These are phyloP conservation scores for Scomber scombrus DNA, from an alignment of 2,113 vertebrate genomes.

Conservation along the genomic window DNA sequence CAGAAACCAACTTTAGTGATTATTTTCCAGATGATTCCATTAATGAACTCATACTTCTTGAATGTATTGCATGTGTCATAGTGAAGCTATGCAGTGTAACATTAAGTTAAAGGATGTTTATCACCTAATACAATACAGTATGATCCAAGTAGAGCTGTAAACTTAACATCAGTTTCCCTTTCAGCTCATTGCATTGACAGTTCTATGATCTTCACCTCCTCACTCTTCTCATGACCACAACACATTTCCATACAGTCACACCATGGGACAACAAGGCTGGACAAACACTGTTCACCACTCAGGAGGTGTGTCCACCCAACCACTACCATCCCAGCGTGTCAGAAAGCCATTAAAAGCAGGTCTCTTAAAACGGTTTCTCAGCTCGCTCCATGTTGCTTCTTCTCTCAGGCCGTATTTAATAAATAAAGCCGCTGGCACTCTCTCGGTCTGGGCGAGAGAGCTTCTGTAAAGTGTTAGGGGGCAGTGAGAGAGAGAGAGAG, in stretches of 20 bases:
- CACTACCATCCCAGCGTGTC: constrained; percentile 56
- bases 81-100: too few species aligned
- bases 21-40: too few species aligned
- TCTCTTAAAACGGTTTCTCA: constrained; percentile 67
- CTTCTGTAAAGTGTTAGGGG: constrained; percentile 58
- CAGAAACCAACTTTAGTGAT: too few species aligned
- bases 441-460: constrained; percentile 63
- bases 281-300: constrained; percentile 68
- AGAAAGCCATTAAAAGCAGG: constrained; percentile 73
- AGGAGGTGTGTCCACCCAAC: constrained; percentile 56
- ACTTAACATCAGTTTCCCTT: not conserved
- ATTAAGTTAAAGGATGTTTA: too few species aligned
- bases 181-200: constrained; percentile 23
- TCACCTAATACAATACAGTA: too few species aligned
- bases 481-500: constrained; percentile 3
- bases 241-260: constrained; percentile 41
- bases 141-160: not conserved
- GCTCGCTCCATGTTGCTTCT: constrained; percentile 61
- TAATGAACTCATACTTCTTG: too few species aligned
- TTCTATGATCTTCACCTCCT: constrained; percentile 12
- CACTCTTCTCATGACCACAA: constrained; percentile 18
- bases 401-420: constrained; percentile 80
- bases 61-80: too few species aligned
- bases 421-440: constrained; percentile 81
- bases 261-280: constrained; percentile 51